A percentile compares a stretch with the other conserved stretches of the same genome.
These are phyloP conservation scores for Urechis unicinctus DNA, from an alignment of 2,888 invertebrate genomes.

Conservation along the genomic window DNA sequence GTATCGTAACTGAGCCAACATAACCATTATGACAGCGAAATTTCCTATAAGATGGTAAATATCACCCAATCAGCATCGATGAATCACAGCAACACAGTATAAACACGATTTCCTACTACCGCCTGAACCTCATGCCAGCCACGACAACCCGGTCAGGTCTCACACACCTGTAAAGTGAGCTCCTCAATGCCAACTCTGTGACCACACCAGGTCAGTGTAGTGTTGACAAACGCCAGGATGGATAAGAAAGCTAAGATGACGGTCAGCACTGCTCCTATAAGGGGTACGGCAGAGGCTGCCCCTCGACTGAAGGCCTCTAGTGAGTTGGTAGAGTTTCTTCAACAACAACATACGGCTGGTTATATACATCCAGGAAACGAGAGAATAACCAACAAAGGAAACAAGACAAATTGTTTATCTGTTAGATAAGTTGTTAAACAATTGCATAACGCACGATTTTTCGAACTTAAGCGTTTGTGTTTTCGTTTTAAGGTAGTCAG, in stretches of 20 bases:
- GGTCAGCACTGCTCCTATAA: slow-evolving; percentile 29
- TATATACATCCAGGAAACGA: too few species aligned
- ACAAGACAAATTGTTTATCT: too few species aligned
- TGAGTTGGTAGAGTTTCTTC: slow-evolving; percentile 6
- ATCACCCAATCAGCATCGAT: too few species aligned
- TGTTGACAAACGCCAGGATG: slow-evolving; percentile 13
- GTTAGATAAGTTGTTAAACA: not conserved
- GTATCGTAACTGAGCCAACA: too few species aligned
- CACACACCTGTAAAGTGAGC: slow-evolving; percentile 15
- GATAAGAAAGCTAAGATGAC: slow-evolving; percentile 13
- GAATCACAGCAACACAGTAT: too few species aligned
- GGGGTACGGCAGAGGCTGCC: slow-evolving; percentile 13
- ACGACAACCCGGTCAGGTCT: not conserved
- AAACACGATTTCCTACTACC: too few species aligned
- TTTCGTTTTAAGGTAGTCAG: too few species aligned
- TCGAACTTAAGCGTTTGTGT: not conserved
- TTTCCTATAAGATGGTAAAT: too few species aligned
- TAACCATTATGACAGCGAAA: too few species aligned
- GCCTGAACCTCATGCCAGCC: not conserved
- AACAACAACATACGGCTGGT: not conserved
- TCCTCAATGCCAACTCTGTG: slow-evolving; percentile 12
- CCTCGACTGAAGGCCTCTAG: slow-evolving; percentile 15
- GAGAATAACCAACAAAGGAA: too few species aligned
- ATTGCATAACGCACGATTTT: not conserved
- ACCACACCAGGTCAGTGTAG: slow-evolving; percentile 16